Evolutionary conservation across 2,888 invertebrate species (phyloP), one percentile per base, ranked within the genome.

Genomic region (Anthrax anthrax): DNA sequence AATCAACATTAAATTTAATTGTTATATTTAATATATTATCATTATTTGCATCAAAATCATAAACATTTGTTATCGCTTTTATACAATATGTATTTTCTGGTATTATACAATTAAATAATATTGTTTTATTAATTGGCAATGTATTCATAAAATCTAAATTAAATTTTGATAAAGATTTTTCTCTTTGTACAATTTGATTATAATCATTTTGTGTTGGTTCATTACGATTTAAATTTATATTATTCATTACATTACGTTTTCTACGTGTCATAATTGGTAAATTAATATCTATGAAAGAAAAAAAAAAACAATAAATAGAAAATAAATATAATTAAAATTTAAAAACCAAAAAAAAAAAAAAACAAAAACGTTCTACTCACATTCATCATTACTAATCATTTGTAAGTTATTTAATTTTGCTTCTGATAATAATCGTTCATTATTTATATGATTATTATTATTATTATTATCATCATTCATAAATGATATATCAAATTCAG

Each of bases 61-160:
- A 58, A 4, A 68, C 56, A 3, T 55, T 58, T 50, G 67, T 56
- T 18, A 61, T 58, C 32, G 65, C 67, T 39, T 66, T 59, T 4
- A 63, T 54, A 41, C 68, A 68, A 2, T 58, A 50, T 18, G 60
- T 63, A 51, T 59, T 63, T 32, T 58, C 57, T 4, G 61, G 58
- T 23, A 8, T 32, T 32, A 12, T 12, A 44, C 69, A 69, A 50
- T 67, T 65, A 49, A 69, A 68, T 4, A 65, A 62, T 42, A 69
- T 65, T 8, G 68, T 67, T n/a, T 68, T 61, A 52, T 69, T 68
- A 4, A 62, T 58, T 0, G 69, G 67, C 34, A 67, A 42, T 14
- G 55, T 56, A 4, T 60, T 64, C 45, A 61, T 60, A 5, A 65
- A 54, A 37, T 66, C 65, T 1, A 64, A 65, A 45, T 58, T 58